Evolutionary conservation across 2,888 invertebrate species (phyloP), one percentile per base, ranked within the genome.

Genomic region (Caenorhabditis sp.): DNA sequence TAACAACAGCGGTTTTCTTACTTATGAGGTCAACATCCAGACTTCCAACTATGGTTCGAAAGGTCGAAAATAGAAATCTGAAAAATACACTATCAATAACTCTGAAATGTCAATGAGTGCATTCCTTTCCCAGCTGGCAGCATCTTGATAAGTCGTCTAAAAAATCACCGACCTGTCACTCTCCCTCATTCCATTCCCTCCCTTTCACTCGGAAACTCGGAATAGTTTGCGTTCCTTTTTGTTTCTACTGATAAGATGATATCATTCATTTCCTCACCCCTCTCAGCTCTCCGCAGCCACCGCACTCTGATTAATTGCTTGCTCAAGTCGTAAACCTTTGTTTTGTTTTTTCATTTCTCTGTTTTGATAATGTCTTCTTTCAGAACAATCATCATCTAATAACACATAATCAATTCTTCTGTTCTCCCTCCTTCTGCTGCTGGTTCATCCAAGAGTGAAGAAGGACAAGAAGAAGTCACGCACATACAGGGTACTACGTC

Each of bases 171-270:
- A 51, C 66, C 66, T 66, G 66, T 31, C 35, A 75, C 14, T 75
- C 66, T 49, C 66, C 54, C 14, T 16, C 38, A 47, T 66, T 58
- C 56, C 64, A 51, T 58, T 22, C 51, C n/a, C 12, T 49, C 22
- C 54, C 56, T 56, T n/a, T 56, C 16, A 4, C 6, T 68, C 68
- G 35, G 49, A 58, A 76, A 76, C 68, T 38, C 2, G 12, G 38
- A 38, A 77, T 70, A 77, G 61, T 63, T 63, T 69, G 63, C 77
- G 77, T 77, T 77, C 77, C 69, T 41, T 44, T 68, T 66, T 28
- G 24, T 70, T 47, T 70, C 19, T 44, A 69, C 77, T 69, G 77
- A 77, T 77, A 70, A 70, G 49, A 77, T 77, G 77, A 77, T 77
- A 70, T 77, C 77, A 77, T 68, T 63, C 64, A 47, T 76, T 76